Evolutionary conservation across 2,797 vertebrate species (phyloP), one percentile per base, ranked within the genome.

Genomic region (Scolopax bukidnonensis): DNA sequence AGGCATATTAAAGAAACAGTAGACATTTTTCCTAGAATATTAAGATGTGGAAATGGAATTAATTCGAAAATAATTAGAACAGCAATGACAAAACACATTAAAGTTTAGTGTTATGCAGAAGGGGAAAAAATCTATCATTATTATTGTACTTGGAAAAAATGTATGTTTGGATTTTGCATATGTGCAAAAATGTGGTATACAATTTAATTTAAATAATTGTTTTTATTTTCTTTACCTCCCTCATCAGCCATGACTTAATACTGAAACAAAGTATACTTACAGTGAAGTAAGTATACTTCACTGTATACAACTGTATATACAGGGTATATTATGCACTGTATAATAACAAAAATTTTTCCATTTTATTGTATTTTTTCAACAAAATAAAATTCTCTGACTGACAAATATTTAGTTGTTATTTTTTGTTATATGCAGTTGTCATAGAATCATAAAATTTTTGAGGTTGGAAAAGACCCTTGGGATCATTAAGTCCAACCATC

Each of bases 41-140:
- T 89, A 43, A 84, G 18, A 63, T 48, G 7, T 38, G 12, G 18
- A 50, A 74, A 77, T 83, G 1, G 2, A 80, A 79, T 50, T 63
- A 38, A 47, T 19, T 56, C 70, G 12, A 64, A 91, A 70, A 14
- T 41, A 48, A 53, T 25, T 80, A 48, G 12, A 88, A 78, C 19
- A 75, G 45, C n/a, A 20, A 50, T 47, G 51, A 50, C 14, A 75
- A n/a, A 63, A 63, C 9, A 71, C 1, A 50, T 76, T 88, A 69
- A 67, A 75, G 60, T 43, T 51, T 53, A 41, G 2, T 36, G 4
- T 54, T 89, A 51, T 23, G 4, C 5, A 48, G 32, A 84, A 68
- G 10, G 36, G 4, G 2, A 50, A 65, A 78, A 77, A 23, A 0
- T 0, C 2, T n/a, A 16, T 16, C 5, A 28, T 25, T 77, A 54